Evolutionary conservation across 1,140 invertebrate genomes (phyloP).

Genomic region (Babylonia areolata): DNA sequence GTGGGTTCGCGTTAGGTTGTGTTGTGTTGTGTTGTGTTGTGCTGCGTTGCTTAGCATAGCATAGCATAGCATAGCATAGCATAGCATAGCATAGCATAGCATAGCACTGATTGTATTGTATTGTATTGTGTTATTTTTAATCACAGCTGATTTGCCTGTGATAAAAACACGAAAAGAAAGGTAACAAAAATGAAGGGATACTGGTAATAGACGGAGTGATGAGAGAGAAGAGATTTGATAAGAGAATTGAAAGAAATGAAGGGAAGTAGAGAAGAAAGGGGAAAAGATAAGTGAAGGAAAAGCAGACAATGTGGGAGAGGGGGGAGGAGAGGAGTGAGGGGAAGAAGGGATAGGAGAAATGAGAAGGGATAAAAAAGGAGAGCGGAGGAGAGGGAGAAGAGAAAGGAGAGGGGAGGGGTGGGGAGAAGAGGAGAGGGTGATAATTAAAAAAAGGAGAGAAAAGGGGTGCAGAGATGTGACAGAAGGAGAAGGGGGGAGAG

Average conservation of each 20-base stretch:
- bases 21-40: no score
- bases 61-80: no score
- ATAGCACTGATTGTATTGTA: no score
- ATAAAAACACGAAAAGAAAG: neutral
- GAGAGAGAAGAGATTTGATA: neutral
- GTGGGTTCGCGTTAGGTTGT: no score
- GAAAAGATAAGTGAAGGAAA: neutral
- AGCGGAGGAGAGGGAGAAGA: neutral
- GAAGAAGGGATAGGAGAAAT: neutral
- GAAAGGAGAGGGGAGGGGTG: neutral
- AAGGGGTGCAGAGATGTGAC: neutral
- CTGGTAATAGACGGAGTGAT: neutral
- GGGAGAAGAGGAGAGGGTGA: neutral
- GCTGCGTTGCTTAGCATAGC: no score
- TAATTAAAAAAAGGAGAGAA: neutral
- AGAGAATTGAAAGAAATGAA: no score
- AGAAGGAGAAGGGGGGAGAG: neutral
- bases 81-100: no score
- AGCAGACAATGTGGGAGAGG: neutral
- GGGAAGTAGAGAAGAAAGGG: no score
- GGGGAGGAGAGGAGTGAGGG: neutral
- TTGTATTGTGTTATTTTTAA: no score
- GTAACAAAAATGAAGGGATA: neutral
- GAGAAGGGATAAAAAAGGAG: no score
- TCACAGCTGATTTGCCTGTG: no score